Evolutionary conservation across 2,888 invertebrate genomes (phyloP).

Genomic region (Dromius quadrimaculatus): DNA sequence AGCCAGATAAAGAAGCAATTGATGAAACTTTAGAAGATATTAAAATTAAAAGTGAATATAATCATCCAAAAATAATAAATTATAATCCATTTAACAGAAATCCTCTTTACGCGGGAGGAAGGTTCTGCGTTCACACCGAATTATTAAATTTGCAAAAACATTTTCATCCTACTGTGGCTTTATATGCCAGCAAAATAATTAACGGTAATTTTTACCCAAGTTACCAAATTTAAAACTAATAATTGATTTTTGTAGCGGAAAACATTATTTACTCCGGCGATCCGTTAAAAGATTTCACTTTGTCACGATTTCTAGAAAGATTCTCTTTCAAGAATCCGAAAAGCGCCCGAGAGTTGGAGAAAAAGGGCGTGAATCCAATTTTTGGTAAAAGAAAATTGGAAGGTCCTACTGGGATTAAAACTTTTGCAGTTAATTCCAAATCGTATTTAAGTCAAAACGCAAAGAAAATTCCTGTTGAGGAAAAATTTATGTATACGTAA

Average conservation of each 20-base stretch:
- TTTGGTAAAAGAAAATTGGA: constrained; percentile 78
- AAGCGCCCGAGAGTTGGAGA: constrained; percentile 70
- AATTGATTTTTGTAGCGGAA: constrained; percentile 69
- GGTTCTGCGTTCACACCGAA: constrained; percentile 79
- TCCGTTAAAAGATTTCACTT: constrained; percentile 91
- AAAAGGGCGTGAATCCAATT: constrained; percentile 72
- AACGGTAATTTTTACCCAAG: constrained; percentile 69
- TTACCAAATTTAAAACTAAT: neutral
- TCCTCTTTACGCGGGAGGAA: constrained; percentile 86
- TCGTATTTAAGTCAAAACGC: constrained; percentile 77
- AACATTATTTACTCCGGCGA: constrained; percentile 90
- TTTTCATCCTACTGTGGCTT: constrained; percentile 91
- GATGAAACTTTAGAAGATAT: constrained; percentile 54
- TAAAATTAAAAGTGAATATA: constrained; percentile 54
- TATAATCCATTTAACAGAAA: constrained; percentile 84
- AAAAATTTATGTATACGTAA: constrained; percentile 80
- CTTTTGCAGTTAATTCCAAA: constrained; percentile 79
- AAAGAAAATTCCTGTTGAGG: constrained; percentile 88
- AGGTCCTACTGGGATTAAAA: constrained; percentile 76
- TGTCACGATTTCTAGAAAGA: constrained; percentile 92
- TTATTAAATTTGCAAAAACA: constrained; percentile 79
- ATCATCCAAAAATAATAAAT: constrained; percentile 61
- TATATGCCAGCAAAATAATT: constrained; percentile 86
- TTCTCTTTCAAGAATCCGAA: constrained; percentile 97
- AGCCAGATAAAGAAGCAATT: constrained; percentile 58